A percentile compares a stretch with the other conserved stretches of the same genome.
Evolutionary conservation across 53 echinoderm and acorn worm genomes (phyloP).

Genomic region (Glandiceps talaboti): DNA sequence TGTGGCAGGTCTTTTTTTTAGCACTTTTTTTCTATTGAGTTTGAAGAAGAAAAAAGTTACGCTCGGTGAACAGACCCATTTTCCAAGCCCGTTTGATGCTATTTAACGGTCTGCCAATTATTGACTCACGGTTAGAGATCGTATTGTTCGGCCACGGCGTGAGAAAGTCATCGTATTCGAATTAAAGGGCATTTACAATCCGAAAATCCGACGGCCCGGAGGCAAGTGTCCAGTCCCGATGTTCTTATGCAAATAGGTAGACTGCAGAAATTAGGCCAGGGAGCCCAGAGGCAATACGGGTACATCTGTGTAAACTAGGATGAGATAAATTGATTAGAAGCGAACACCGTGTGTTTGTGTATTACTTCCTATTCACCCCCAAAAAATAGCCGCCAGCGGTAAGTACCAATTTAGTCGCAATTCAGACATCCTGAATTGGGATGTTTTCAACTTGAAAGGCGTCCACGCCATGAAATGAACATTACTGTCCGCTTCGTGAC

Average conservation of each 20-base stretch:
- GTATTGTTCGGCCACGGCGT: background rate
- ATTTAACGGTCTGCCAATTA: background rate
- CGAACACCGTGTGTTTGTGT: background rate
- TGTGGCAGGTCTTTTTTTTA: too few species aligned
- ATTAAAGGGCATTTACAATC: background rate
- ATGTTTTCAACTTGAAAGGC: background rate
- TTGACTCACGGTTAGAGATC: background rate
- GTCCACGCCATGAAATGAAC: background rate
- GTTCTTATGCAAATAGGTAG: background rate
- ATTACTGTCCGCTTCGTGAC: background rate
- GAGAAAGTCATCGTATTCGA: background rate
- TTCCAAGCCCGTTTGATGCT: background rate
- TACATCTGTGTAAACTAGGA: background rate
- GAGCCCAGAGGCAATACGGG: background rate
- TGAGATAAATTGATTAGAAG: background rate
- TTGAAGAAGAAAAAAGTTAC: too few species aligned
- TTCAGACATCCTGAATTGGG: background rate
- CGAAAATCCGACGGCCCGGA: background rate
- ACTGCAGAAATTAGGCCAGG: background rate
- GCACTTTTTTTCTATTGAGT: too few species aligned
- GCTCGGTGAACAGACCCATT: background rate
- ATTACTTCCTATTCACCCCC: background rate
- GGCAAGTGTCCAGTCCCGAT: background rate
- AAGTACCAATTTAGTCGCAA: background rate
- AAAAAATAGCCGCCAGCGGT: background rate